These are phyloP conservation scores for Pecten maximus DNA, from an alignment of 2,888 invertebrate genomes.

Conservation along the genomic window DNA sequence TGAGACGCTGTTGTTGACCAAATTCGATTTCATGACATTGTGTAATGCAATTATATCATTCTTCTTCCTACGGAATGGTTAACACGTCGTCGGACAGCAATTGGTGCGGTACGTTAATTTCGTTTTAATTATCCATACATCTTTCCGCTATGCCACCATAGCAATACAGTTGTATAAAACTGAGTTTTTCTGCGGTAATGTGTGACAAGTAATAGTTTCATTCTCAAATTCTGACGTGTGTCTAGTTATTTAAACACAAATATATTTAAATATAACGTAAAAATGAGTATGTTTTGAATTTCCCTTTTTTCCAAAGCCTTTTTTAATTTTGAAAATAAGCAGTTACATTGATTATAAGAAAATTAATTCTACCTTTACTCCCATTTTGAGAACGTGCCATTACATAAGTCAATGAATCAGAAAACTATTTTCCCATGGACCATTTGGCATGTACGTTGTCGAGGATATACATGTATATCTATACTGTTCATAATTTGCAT, in stretches of 20 bases:
- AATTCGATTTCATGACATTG: background rate
- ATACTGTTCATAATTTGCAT: no score
- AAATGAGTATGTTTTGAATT: background rate
- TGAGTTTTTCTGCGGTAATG: background rate
- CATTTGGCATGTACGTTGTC: no score
- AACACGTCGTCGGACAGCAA: background rate
- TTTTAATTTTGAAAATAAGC: background rate
- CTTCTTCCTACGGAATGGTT: background rate
- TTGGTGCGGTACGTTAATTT: background rate
- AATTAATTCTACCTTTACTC: no score
- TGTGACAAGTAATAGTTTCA: background rate
- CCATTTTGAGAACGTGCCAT: no score
- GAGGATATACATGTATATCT: no score
- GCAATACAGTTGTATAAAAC: background rate
- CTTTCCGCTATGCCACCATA: background rate
- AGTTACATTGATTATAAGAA: no score
- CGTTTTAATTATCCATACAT: slow-evolving; percentile 2
- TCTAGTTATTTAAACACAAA: background rate
- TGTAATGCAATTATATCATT: background rate
- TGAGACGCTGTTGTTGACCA: slow-evolving; percentile 14
- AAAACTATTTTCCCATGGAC: no score
- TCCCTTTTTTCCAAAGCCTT: background rate
- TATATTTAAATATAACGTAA: background rate
- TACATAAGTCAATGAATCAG: no score
- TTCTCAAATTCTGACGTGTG: background rate